These are phyloP conservation scores for Loriculus beryllinus DNA, from an alignment of 2,797 vertebrate genomes.

Conservation along the genomic window DNA sequence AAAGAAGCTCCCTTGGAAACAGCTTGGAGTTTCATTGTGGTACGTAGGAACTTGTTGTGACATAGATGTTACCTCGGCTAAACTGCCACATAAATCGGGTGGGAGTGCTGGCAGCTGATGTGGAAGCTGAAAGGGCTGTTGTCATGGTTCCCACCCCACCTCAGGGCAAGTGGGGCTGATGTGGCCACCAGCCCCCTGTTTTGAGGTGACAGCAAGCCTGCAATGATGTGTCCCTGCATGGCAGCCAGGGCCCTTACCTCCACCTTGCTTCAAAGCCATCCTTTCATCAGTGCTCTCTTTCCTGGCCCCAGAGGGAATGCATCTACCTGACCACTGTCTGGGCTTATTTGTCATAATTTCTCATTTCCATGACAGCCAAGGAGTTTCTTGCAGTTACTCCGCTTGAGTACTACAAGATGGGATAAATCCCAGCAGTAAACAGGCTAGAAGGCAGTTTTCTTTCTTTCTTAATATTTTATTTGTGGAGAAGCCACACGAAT, in stretches of 20 bases:
- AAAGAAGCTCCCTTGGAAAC: neutral
- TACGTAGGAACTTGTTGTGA: rapidly evolving
- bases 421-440: slow-evolving; percentile 22
- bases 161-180: neutral
- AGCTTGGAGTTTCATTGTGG: neutral
- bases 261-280: neutral
- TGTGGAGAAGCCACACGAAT: slow-evolving; percentile 4
- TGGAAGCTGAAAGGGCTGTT: neutral
- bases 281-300: neutral
- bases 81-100: rapidly evolving
- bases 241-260: neutral
- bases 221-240: rapidly evolving
- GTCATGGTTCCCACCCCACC: rapidly evolving
- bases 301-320: neutral
- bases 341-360: slow-evolving; percentile 27
- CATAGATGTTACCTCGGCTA: neutral
- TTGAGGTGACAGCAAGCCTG: neutral
- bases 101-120: neutral
- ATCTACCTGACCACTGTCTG: slow-evolving; percentile 28
- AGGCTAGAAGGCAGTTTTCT: slow-evolving; percentile 8
- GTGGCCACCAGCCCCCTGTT: neutral
- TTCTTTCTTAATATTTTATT: slow-evolving; percentile 41
- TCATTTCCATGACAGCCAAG: neutral
- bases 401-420: neutral
- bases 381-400: neutral